Evolutionary conservation across 2,888 invertebrate species (phyloP).

Genomic region (Euzophera pinguis): DNA sequence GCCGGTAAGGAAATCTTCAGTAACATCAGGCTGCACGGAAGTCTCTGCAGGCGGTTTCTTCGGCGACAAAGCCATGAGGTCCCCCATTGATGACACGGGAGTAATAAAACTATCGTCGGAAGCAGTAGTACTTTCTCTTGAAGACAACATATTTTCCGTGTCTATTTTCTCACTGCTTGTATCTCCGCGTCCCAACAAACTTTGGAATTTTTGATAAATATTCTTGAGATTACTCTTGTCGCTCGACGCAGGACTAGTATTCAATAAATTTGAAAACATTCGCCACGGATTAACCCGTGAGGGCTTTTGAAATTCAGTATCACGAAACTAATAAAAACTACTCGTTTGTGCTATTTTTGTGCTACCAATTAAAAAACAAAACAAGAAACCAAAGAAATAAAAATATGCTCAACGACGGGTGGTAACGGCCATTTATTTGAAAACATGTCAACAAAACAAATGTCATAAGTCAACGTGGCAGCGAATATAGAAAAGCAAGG

Average conservation of each 20-base stretch:
- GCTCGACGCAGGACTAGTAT: slow-evolving; percentile 33
- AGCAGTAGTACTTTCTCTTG: slow-evolving; percentile 39
- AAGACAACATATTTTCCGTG: slow-evolving; percentile 46
- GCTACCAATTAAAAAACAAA: slow-evolving; percentile 23
- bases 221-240: slow-evolving; percentile 41
- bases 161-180: slow-evolving; percentile 14
- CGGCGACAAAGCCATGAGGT: slow-evolving; percentile 64
- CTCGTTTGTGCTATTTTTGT: slow-evolving; percentile 23
- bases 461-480: slow-evolving; percentile 1
- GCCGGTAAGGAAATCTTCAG: slow-evolving; percentile 63
- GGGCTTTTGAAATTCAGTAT: slow-evolving; percentile 5
- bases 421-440: slow-evolving; percentile 20
- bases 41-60: slow-evolving; percentile 32
- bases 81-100: slow-evolving; percentile 58
- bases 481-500: not conserved
- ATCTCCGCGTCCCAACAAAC: slow-evolving; percentile 39
- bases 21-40: slow-evolving; percentile 40
- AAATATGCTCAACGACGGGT: slow-evolving; percentile 16
- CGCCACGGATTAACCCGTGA: slow-evolving; percentile 25
- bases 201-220: slow-evolving; percentile 49
- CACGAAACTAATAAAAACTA: slow-evolving; percentile 15
- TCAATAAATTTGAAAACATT: slow-evolving; percentile 53
- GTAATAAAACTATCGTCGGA: slow-evolving; percentile 60
- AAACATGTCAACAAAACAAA: slow-evolving; percentile 9
- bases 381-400: slow-evolving; percentile 19